Evolutionary conservation across 2,797 vertebrate species (phyloP), one percentile per base, ranked within the genome.

Genomic region (Anniella stebbinsi): DNA sequence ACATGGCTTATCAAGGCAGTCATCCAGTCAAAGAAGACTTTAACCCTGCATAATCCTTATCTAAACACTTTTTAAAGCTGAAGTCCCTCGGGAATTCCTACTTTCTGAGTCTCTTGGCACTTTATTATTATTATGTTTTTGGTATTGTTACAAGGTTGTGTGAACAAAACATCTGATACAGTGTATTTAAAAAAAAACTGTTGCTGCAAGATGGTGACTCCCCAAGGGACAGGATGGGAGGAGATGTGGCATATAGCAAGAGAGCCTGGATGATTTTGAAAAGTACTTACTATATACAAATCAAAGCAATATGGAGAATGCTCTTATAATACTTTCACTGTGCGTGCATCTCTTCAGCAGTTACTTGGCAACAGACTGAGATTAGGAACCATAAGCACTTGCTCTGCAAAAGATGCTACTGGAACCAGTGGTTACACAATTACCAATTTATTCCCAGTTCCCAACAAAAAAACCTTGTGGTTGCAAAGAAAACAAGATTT

Each of bases 341-440:
- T 93, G 84, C 93, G 38, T 77, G 69, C 72, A 88, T 92, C 96
- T 93, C 91, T 96, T 93, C 87, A 94, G 94, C 0, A 0, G 90
- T 95, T 95, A 95, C 94, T 95, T 96, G 95, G 94, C 93, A 96
- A 95, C 91, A 93, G 93, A 91, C 1, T 81, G 83, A 90, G 80
- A 94, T 93, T 92, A 94, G 83, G 92, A 66, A 95, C 92, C 88
- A 87, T 75, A 95, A 95, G 92, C 78, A 95, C 93, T 96, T 96
- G 92, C 48, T 92, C 88, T 95, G 85, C 60, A 95, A 80, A 92
- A 57, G 95, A 92, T 90, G 72, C 36, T 94, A 90, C 67, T 54
- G 93, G 77, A 93, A 15, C 28, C 92, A 17, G 45, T 91, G 72
- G 84, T 88, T 94, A 90, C 21, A 93, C 48, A 96, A 92, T 54